Percentiles rank a stretch among this genome's conserved stretches.
These are phyloP conservation scores for Calidris pugnax DNA, from an alignment of 2,113 vertebrate genomes.

Conservation along the genomic window DNA sequence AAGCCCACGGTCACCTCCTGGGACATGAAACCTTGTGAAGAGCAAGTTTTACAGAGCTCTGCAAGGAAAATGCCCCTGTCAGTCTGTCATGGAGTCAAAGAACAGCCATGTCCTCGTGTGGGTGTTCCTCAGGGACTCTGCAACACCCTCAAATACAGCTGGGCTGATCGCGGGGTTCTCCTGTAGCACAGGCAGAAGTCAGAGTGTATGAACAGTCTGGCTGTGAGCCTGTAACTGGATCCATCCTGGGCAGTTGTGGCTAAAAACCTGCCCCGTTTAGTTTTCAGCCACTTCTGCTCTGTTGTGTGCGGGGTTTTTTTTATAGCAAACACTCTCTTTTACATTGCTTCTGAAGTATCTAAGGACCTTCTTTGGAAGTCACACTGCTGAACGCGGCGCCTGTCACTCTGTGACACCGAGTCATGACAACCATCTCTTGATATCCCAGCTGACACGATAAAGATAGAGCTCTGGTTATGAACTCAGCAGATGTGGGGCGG, in stretches of 20 bases:
- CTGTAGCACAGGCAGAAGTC: background rate
- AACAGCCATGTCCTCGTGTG: accelerated
- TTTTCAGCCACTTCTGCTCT: background rate
- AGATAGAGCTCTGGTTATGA: background rate
- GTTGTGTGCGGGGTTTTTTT: background rate
- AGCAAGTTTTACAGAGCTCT: background rate
- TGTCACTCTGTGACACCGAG: background rate
- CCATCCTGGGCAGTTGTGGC: accelerated
- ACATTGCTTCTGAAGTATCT: background rate
- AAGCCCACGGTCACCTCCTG: accelerated
- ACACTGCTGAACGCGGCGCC: background rate
- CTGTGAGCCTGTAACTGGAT: background rate
- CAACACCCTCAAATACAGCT: background rate
- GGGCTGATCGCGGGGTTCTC: accelerated
- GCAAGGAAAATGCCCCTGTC: background rate
- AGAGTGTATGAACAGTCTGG: background rate
- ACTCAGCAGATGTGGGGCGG: background rate
- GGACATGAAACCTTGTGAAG: background rate
- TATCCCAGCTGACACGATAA: background rate
- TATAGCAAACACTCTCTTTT: background rate
- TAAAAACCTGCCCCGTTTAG: background rate
- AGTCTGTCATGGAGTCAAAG: background rate
- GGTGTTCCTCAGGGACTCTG: background rate
- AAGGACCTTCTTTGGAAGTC: background rate
- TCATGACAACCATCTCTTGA: background rate